Evolutionary conservation across 2,797 vertebrate species (phyloP), one percentile per base, ranked within the genome.

Genomic region (Anabacerthia variegaticeps): DNA sequence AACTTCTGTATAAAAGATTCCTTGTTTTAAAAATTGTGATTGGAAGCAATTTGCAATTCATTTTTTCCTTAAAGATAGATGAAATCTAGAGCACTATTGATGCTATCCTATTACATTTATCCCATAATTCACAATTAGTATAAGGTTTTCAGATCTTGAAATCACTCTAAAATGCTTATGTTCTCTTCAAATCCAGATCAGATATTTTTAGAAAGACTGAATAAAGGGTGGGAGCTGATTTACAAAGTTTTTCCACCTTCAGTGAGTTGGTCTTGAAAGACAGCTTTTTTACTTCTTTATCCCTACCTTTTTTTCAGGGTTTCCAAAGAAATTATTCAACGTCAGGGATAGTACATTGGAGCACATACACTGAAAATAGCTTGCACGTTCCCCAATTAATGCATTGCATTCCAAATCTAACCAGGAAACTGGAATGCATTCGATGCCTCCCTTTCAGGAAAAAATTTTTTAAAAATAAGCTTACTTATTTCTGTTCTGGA

Each of bases 281-380:
- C 28, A 58, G 32, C 4, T 61, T 79, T 76, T 58, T 58, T 21
- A 7, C 14, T 44, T n/a, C 27, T 67, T 46, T 26, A 43, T 19
- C 22, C 22, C 7, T 5, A 6, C 4, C 2, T 7, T 23, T 58
- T 54, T 91, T 69, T 20, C 32, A 49, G 22, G 10, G 17, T 61
- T 88, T 90, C 71, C 30, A 43, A 69, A 78, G 21, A 93, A 94
- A 96, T 76, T 76, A 76, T 79, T 93, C 77, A 93, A 91, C 74
- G 90, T 95, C 74, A 74, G 61, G 36, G 27, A 71, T 4, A 88
- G 59, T 34, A 61, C 55, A 71, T 61, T 13, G 66, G 36, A 72
- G 34, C 19, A 76, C 34, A 75, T 7, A 74, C 8, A 89, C 12
- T 75, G 48, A 95, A 92, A 95, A 94, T 9, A 93, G 63, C 27